Conservation (phyloP, 1,140 invertebrate species). For the Cheumatopsyche charites region DNA sequence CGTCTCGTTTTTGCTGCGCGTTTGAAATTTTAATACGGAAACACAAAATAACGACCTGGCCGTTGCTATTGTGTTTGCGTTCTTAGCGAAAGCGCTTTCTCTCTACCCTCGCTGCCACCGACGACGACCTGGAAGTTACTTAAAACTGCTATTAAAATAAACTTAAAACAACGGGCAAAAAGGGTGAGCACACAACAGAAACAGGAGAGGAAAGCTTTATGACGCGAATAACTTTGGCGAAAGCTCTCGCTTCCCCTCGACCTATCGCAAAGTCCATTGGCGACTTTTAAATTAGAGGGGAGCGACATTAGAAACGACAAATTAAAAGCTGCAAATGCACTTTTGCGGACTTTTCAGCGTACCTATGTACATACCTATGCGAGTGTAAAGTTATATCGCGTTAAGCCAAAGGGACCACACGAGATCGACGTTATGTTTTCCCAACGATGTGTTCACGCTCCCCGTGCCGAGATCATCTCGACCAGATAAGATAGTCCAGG, state of each 20-base stretch:
- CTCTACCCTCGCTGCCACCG: neutral
- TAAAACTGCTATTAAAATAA: slow-evolving; percentile 39
- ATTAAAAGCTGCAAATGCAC: no score
- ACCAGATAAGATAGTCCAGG: slow-evolving; percentile 31
- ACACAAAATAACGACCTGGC: slow-evolving; percentile 20
- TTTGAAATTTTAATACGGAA: slow-evolving; percentile 22
- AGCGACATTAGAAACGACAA: slow-evolving; percentile 2
- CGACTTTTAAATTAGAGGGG: slow-evolving; percentile 32
- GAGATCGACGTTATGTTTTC: slow-evolving; percentile 7
- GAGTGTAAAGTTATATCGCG: no score
- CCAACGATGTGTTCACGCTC: neutral
- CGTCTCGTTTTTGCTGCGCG: slow-evolving; percentile 9
- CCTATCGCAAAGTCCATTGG: slow-evolving; percentile 31
- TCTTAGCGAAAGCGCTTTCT: neutral
- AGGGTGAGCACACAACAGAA: slow-evolving; percentile 28
- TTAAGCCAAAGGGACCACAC: neutral
- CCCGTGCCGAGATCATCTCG: neutral
- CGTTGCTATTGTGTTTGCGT: slow-evolving; percentile 1
- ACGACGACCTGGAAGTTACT: slow-evolving; percentile 26
- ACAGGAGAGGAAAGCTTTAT: slow-evolving; percentile 32
- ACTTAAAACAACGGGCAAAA: slow-evolving; percentile 32
- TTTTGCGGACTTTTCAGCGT: neutral
- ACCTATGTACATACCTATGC: no score
- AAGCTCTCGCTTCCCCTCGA: neutral
- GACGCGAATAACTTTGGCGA: slow-evolving; percentile 27